phyloP scores from a whole-genome alignment of 2,113 vertebrate species.

The Platanista minor region DNA sequence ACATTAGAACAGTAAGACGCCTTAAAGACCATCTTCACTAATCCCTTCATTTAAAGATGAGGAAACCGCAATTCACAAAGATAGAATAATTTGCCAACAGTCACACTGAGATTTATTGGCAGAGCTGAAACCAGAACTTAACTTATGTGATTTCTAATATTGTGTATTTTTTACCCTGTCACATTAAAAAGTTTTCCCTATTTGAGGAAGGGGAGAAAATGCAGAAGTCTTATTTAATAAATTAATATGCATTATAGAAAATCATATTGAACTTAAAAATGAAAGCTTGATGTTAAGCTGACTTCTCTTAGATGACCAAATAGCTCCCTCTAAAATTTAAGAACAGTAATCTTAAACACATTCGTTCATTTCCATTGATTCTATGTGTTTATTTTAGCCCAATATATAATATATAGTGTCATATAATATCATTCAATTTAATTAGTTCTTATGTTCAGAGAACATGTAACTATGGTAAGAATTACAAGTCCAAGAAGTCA shows the following conservation, averaged over 20 bases:
- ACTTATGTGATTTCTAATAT: background rate
- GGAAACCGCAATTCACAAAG: background rate
- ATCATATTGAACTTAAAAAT: constrained; percentile 53
- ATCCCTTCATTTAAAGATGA: background rate
- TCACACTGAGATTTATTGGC: background rate
- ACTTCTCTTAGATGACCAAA: background rate
- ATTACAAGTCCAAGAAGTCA: background rate
- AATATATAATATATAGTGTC: background rate
- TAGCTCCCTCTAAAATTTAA: constrained; percentile 27
- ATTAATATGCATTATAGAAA: background rate
- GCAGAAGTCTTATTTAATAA: background rate
- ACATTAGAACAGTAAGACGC: background rate
- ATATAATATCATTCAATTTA: constrained; percentile 43
- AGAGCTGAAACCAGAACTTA: background rate
- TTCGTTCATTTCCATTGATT: background rate
- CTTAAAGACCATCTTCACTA: background rate
- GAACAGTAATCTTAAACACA: constrained; percentile 45
- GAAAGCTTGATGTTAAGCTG: background rate
- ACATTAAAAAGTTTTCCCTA: constrained; percentile 18
- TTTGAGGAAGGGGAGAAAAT: constrained; percentile 29
- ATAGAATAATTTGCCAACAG: background rate
- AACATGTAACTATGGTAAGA: background rate
- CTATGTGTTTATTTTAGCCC: background rate
- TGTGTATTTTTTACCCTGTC: background rate
- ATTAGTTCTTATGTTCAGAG: background rate